Base-by-base conservation (phyloP, 1,140 invertebrate genomes). In the Orius laevigatus region DNA sequence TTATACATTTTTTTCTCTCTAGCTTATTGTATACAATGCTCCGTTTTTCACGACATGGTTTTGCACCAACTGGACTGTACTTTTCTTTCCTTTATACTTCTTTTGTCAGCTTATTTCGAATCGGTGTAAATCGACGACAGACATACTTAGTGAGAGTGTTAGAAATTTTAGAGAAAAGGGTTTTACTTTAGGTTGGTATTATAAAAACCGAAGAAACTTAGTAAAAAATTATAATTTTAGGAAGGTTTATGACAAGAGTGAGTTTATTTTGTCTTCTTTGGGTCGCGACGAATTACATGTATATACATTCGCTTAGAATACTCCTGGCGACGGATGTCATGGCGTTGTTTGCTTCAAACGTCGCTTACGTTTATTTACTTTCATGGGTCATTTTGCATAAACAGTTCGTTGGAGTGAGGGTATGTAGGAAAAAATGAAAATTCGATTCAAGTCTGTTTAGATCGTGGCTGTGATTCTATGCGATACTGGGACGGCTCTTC, bases 351-450 rank as follows among this genome's bases (percentile, higher is more conserved):
- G 85, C 90, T 10, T 91, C 89, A 14, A 92, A 91, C 56, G 87
- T 93, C 3, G 84, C 84, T 6, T 91, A 87, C 60, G 84, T 91
- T 48, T 96, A 95, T 64, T 69, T 95, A 6, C 70, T 96, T 2
- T 93, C 89, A 1, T 95, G 90, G 91, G 90, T 94, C 43, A 88
- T 95, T 57, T 69, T 95, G 35, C 90, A 95, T 61, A 86, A 95
- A 60, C 88, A 95, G 62, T 96, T 95, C 67, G 89, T 95, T 48
- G 90, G 90, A 40, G 81, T 94, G 11, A 70, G 90, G 69, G 91
- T 96, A 81, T 18, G 25, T 38, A 33, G 10, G 3, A 31, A 38
- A 39, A 31, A 39, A 20, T 39, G 15, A 48, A 39, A 10, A 35
- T 36, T 48, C 12, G 5, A 32, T 33, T 32, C 8, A 6, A 19